Percentiles rank a stretch among this genome's conserved stretches.
These are phyloP conservation scores for Rhynchopsitta pachyrhyncha DNA, from an alignment of 2,113 vertebrate genomes.

Conservation along the genomic window DNA sequence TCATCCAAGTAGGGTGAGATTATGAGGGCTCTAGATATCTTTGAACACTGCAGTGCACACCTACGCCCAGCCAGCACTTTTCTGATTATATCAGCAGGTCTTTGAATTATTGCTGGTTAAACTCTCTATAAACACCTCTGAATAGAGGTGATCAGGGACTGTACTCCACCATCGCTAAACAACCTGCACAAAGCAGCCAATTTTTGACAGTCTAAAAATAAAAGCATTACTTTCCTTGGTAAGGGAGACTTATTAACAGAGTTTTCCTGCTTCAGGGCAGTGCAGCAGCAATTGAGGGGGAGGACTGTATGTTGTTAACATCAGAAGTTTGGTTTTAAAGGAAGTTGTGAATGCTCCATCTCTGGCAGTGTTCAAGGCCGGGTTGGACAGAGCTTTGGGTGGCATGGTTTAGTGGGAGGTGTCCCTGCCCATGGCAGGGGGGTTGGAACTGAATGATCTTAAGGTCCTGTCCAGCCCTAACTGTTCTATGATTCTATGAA, in stretches of 20 bases:
- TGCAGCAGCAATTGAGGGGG: background rate
- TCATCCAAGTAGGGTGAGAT: constrained; percentile 12
- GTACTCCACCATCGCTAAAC: constrained; percentile 4
- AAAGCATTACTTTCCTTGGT: background rate
- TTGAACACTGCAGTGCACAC: background rate
- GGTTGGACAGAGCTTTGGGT: no score
- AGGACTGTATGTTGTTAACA: background rate
- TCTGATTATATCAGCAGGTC: constrained; percentile 47
- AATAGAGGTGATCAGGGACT: constrained; percentile 17
- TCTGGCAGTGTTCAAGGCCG: no score
- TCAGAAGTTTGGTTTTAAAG: background rate
- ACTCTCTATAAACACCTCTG: constrained; percentile 18
- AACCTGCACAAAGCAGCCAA: constrained; percentile 12
- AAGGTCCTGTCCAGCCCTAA: no score
- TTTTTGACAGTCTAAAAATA: constrained; percentile 49
- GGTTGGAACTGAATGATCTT: no score
- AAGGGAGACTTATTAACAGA: constrained; percentile 1
- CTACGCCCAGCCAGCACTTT: constrained; percentile 35
- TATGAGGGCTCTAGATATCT: constrained; percentile 20
- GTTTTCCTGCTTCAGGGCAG: background rate
- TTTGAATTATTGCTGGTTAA: constrained; percentile 50
- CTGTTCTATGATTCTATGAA: background rate
- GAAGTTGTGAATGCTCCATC: no score
- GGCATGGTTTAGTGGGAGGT: no score
- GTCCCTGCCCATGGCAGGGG: no score